Evolutionary conservation across 2,888 invertebrate species (phyloP).

Genomic region (Frankliniella fusca): DNA sequence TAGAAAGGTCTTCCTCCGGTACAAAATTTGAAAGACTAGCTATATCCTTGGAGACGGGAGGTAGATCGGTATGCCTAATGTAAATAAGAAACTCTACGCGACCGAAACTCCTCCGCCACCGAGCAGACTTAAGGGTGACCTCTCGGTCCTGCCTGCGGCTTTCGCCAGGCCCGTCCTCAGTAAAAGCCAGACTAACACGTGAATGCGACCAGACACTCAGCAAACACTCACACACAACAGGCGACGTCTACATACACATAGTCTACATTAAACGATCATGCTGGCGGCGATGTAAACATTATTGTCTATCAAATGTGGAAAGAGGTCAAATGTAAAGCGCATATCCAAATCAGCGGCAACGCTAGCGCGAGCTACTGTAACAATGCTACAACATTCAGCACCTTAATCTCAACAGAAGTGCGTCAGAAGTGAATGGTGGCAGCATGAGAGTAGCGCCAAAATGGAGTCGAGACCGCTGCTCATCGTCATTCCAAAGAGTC

Average conservation of each 20-base stretch:
- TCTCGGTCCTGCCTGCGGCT: not conserved
- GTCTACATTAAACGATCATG: not conserved
- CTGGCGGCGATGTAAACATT: not conserved
- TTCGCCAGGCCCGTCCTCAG: not conserved
- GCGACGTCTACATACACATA: not conserved
- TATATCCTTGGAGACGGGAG: not conserved
- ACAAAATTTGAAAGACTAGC: slow-evolving; percentile 14
- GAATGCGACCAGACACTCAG: not conserved
- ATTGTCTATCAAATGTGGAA: not conserved
- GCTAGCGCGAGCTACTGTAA: no score
- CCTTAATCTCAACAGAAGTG: no score
- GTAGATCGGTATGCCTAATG: not conserved
- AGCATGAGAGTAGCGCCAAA: no score
- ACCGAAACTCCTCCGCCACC: not conserved
- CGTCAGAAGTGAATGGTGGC: no score
- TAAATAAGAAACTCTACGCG: not conserved
- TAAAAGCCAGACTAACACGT: not conserved
- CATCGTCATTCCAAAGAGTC: no score
- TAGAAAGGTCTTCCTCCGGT: not conserved
- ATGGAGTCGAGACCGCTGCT: no score
- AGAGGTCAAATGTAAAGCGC: no score
- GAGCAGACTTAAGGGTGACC: not conserved
- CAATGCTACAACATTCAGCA: no score
- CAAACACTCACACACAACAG: not conserved
- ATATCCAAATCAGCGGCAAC: no score